phyloP scores from a whole-genome alignment of 1,140 invertebrate genomes.

The Batillaria attramentaria region DNA sequence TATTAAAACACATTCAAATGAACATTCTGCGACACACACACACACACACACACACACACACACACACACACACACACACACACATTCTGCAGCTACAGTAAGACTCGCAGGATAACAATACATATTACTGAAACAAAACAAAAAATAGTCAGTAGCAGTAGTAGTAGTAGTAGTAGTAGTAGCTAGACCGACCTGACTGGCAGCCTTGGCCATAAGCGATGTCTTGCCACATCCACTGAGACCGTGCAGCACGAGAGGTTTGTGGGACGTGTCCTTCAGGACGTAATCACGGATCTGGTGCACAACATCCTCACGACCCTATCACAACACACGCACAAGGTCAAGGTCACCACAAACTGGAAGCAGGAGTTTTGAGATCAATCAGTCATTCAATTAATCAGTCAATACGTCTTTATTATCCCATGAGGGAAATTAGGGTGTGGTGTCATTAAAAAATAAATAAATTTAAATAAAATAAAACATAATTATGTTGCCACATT shows the following conservation, averaged over 20 bases:
- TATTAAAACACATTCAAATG: too few relatives aligned
- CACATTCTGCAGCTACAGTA: neutral
- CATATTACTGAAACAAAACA: neutral
- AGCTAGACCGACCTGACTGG: slow-evolving; percentile 77
- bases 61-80: neutral
- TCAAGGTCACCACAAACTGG: too few relatives aligned
- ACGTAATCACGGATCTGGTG: slow-evolving; percentile 89
- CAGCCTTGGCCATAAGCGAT: slow-evolving; percentile 93
- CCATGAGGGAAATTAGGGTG: too few relatives aligned
- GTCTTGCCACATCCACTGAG: slow-evolving; percentile 98
- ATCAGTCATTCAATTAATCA: too few relatives aligned
- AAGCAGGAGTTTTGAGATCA: too few relatives aligned
- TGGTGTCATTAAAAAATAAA: too few relatives aligned
- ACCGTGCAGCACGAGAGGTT: slow-evolving; percentile 94
- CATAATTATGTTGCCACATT: too few relatives aligned
- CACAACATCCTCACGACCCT: slow-evolving; percentile 91
- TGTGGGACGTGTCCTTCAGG: slow-evolving; percentile 82
- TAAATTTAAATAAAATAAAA: too few relatives aligned
- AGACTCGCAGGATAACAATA: too few relatives aligned
- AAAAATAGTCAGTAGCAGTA: too few relatives aligned
- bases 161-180: neutral
- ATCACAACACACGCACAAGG: too few relatives aligned
- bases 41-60: neutral
- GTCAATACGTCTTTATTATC: too few relatives aligned
- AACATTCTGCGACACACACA: neutral